A percentile compares a stretch with the other conserved stretches of the same genome.
Conservation (phyloP, 2,113 vertebrate species). For the Myiozetetes cayanensis region DNA sequence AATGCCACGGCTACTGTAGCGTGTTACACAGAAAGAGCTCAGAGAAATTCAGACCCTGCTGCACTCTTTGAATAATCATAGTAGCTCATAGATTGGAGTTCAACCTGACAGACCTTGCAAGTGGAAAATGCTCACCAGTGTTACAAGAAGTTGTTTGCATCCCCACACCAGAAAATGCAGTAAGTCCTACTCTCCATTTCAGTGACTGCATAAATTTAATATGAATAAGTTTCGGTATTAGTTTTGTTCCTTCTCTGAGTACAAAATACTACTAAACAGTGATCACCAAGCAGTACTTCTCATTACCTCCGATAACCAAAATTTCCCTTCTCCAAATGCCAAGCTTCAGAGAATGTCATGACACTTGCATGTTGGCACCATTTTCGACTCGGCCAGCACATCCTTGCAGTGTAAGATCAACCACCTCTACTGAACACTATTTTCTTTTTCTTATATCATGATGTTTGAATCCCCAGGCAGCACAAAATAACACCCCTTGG, state of each 20-base stretch:
- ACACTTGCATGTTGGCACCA: not conserved
- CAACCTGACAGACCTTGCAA: not conserved
- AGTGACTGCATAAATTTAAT: not conserved
- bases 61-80: not conserved
- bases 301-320: not conserved
- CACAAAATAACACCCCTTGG: accelerated
- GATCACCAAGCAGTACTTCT: not conserved
- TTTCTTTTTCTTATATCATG: too few species aligned
- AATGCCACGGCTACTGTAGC: not conserved
- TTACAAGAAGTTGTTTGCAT: not conserved
- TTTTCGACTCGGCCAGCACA: not conserved
- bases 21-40: not conserved
- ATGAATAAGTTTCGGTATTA: not conserved
- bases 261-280: not conserved
- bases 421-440: accelerated
- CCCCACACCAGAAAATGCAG: accelerated
- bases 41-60: not conserved
- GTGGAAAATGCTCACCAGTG: not conserved
- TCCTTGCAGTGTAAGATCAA: not conserved
- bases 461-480: not conserved
- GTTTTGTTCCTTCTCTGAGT: not conserved
- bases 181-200: not conserved
- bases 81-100: not conserved
- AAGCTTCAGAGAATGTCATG: not conserved
- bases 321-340: not conserved